Evolutionary conservation across 2,797 vertebrate species (phyloP).

Genomic region (Myotis pilosus): DNA sequence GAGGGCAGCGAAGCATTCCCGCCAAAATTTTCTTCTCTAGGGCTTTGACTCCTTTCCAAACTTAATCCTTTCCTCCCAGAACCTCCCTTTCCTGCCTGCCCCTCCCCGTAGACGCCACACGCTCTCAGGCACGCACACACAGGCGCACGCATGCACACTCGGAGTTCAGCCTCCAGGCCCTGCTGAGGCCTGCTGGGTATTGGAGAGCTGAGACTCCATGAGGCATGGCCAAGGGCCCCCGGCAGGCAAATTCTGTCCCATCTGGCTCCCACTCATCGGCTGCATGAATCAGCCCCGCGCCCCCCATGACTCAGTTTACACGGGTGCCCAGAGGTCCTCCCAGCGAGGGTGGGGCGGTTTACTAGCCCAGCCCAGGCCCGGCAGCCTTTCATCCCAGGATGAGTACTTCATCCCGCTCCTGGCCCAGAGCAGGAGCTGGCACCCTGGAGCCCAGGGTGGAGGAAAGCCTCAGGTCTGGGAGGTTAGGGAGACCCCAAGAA

Average conservation of each 20-base stretch:
- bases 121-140: background rate
- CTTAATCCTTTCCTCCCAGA: constrained; percentile 45
- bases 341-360: constrained; percentile 65
- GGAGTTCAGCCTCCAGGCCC: background rate
- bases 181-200: background rate
- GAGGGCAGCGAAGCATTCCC: constrained; percentile 47
- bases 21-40: background rate
- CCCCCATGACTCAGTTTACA: constrained; percentile 80
- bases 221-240: background rate
- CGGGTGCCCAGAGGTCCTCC: constrained; percentile 62
- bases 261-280: constrained; percentile 51
- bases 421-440: constrained; percentile 16
- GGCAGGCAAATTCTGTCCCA: constrained; percentile 37
- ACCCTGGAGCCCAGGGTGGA: background rate
- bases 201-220: background rate
- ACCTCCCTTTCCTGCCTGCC: constrained; percentile 59
- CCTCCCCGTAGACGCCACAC: background rate
- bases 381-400: constrained; percentile 63
- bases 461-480: background rate
- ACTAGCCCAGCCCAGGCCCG: constrained; percentile 52
- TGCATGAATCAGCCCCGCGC: constrained; percentile 62
- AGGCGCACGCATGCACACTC: accelerated
- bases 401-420: constrained; percentile 3
- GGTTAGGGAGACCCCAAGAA: background rate
- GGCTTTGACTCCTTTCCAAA: constrained; percentile 56